Evolutionary conservation across 2,888 invertebrate species (phyloP).

Genomic region (Eulithis testata): DNA sequence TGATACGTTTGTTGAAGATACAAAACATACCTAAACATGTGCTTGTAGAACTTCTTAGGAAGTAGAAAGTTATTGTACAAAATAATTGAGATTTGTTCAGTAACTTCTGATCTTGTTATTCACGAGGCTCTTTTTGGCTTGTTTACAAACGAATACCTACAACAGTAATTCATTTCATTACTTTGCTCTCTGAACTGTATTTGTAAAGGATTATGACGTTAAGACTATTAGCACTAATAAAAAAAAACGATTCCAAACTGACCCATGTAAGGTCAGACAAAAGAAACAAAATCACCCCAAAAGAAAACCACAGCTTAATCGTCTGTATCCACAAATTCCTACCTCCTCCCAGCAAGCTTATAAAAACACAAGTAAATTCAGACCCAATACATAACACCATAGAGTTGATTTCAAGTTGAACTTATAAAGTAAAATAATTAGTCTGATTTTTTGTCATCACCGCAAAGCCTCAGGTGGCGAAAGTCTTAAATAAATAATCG

Average conservation of each 20-base stretch:
- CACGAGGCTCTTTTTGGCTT: neutral
- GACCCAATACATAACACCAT: conserved; percentile 30
- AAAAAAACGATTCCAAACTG: conserved; percentile 30
- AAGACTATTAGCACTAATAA: conserved; percentile 18
- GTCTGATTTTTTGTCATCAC: conserved; percentile 59
- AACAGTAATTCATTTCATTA: neutral
- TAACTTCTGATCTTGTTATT: conserved; percentile 2
- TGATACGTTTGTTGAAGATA: conserved; percentile 37
- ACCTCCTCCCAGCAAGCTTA: conserved; percentile 43
- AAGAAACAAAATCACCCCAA: conserved; percentile 32
- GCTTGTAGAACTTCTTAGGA: conserved; percentile 7
- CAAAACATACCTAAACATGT: conserved; percentile 19
- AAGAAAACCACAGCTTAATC: conserved; percentile 51
- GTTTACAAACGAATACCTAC: neutral
- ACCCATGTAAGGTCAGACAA: conserved; percentile 22
- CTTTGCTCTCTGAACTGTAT: neutral
- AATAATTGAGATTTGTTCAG: conserved; percentile 3
- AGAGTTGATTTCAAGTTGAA: conserved; percentile 41
- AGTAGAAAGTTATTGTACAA: conserved; percentile 5
- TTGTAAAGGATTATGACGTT: conserved; percentile 15
- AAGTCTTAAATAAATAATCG: conserved; percentile 79
- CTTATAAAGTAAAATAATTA: conserved; percentile 57
- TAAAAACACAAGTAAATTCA: conserved; percentile 34
- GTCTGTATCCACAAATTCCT: conserved; percentile 43
- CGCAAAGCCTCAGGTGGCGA: conserved; percentile 73